phyloP scores from a whole-genome alignment of 2,888 invertebrate genomes.

The Cheilosia scutellata region DNA sequence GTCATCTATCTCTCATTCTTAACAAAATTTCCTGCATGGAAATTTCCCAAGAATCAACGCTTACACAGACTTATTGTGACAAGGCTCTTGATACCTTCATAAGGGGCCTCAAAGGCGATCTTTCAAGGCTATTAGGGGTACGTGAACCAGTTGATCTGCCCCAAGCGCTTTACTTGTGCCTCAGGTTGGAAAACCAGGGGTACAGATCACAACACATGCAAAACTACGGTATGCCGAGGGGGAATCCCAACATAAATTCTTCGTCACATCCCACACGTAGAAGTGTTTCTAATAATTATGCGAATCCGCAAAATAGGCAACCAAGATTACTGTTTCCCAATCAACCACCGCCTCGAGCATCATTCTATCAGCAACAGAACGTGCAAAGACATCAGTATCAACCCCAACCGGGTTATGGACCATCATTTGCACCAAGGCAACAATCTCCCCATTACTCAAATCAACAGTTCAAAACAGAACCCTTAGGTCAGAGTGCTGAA shows the following conservation, averaged over 20 bases:
- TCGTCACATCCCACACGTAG: constrained; percentile 8
- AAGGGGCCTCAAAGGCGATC: constrained; percentile 71
- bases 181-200: background rate
- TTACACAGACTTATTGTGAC: constrained; percentile 66
- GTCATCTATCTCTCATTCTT: constrained; percentile 74
- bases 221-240: background rate
- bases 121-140: constrained; percentile 64
- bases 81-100: constrained; percentile 76
- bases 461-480: no score
- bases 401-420: no score
- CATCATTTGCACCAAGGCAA: no score
- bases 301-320: no score
- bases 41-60: constrained; percentile 56
- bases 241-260: background rate
- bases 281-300: background rate
- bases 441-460: no score
- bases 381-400: no score
- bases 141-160: constrained; percentile 68
- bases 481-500: no score
- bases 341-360: no score
- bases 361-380: no score
- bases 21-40: constrained; percentile 76
- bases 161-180: no score
- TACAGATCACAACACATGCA: background rate
- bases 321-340: no score